Percentiles rank a stretch among this genome's conserved stretches.
Evolutionary conservation across 2,888 invertebrate species (phyloP).

Genomic region (Helicoverpa assulta): DNA sequence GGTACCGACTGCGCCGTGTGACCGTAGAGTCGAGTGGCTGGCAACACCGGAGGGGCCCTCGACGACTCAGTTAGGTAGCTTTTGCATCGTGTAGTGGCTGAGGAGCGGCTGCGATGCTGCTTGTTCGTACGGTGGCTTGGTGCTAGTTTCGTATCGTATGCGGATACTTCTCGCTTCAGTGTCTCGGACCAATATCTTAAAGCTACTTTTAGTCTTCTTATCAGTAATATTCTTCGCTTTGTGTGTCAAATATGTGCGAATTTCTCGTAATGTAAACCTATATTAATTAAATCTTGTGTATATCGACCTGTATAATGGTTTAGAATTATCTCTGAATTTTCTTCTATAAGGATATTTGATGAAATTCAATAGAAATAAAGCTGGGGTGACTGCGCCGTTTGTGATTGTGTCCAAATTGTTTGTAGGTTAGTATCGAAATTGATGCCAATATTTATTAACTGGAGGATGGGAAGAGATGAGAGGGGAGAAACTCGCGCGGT

Average conservation of each 20-base stretch:
- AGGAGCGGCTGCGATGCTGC: constrained; percentile 70
- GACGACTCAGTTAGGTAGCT: constrained; percentile 73
- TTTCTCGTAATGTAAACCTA: constrained; percentile 87
- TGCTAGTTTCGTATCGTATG: constrained; percentile 85
- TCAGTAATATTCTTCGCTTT: constrained; percentile 88
- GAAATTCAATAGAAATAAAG: constrained; percentile 78
- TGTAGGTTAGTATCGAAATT: constrained; percentile 82
- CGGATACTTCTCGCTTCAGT: constrained; percentile 87
- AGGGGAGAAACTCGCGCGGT: constrained; percentile 72
- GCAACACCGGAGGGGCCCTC: constrained; percentile 34
- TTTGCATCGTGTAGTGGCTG: constrained; percentile 73
- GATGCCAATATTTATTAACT: constrained; percentile 84
- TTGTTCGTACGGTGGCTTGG: constrained; percentile 88
- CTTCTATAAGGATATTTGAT: constrained; percentile 84
- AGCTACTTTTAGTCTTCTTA: constrained; percentile 85
- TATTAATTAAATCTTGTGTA: constrained; percentile 86
- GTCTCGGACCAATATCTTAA: constrained; percentile 89
- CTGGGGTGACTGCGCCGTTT: constrained; percentile 81
- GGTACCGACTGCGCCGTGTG: constrained; percentile 65
- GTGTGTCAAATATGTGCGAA: constrained; percentile 90
- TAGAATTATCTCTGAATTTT: constrained; percentile 86
- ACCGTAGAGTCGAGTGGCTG: constrained; percentile 35
- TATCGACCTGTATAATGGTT: constrained; percentile 90
- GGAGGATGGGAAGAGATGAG: constrained; percentile 59
- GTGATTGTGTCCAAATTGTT: constrained; percentile 84